Percentiles rank a stretch among this genome's conserved stretches.
Evolutionary conservation across 1,140 invertebrate genomes (phyloP).

Genomic region (Scaptomyza pallida): DNA sequence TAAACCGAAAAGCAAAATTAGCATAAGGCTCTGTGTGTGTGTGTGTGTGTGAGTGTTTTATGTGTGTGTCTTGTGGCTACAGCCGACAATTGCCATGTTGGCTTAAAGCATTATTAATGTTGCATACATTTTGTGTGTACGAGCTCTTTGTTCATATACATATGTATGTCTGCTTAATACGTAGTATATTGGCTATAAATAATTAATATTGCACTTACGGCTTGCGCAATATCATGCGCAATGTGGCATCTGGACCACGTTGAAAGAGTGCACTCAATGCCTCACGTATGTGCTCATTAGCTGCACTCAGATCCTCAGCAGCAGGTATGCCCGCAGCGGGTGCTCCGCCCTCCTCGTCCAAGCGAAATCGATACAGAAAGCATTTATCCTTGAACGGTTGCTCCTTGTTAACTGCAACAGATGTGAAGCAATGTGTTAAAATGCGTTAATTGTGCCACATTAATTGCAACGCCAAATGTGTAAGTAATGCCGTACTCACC

Average conservation of each 20-base stretch:
- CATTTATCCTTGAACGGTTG: constrained; percentile 94
- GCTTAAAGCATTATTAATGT: constrained; percentile 7
- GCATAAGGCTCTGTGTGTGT: constrained; percentile 13
- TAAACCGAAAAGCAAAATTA: background rate
- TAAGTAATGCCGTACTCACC: constrained; percentile 85
- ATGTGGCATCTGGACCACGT: constrained; percentile 90
- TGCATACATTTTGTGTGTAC: constrained; percentile 1
- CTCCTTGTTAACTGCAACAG: constrained; percentile 88
- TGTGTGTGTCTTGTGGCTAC: constrained; percentile 1
- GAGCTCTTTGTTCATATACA: background rate
- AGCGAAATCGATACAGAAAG: constrained; percentile 91
- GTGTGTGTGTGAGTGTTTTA: too few species aligned
- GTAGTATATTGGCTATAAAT: too few species aligned
- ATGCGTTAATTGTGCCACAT: constrained; percentile 15
- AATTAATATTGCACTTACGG: constrained; percentile 86
- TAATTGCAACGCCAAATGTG: constrained; percentile 16
- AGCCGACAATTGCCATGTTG: background rate
- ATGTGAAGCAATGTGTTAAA: constrained; percentile 14
- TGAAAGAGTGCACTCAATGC: constrained; percentile 88
- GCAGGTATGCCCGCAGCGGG: constrained; percentile 84
- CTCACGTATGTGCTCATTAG: constrained; percentile 89
- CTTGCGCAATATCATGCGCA: constrained; percentile 93
- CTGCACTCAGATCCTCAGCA: constrained; percentile 86
- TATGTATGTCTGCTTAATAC: background rate
- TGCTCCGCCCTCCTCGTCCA: constrained; percentile 87